phyloP scores from a whole-genome alignment of 2,797 vertebrate genomes.

The Nannoperca obscura region DNA sequence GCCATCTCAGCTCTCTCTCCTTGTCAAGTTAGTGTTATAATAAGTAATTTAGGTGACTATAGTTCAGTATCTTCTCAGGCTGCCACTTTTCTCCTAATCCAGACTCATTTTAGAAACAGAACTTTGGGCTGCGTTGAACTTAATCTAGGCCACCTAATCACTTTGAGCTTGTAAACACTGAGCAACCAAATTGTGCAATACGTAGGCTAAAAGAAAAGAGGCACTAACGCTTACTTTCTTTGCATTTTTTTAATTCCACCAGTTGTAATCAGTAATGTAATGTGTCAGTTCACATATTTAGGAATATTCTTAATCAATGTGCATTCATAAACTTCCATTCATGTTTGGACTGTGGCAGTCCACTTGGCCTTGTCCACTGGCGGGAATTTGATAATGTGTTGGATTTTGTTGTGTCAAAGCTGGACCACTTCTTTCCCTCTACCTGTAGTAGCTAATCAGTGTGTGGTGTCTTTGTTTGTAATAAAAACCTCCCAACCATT shows the following conservation, averaged over 20 bases:
- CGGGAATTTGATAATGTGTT: not conserved
- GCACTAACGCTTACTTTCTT: not conserved
- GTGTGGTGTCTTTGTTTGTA: slow-evolving; percentile 20
- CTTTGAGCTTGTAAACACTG: not conserved
- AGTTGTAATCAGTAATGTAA: not conserved
- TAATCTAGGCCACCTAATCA: not conserved
- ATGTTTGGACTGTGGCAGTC: not conserved
- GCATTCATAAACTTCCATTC: not conserved
- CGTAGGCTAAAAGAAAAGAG: too few species aligned
- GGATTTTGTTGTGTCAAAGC: not conserved
- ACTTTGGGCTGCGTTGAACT: slow-evolving; percentile 2
- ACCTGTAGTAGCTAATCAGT: not conserved
- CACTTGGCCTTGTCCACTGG: not conserved
- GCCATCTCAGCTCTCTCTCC: slow-evolving; percentile 38
- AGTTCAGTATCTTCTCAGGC: slow-evolving; percentile 33
- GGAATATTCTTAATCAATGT: not conserved
- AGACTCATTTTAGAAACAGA: slow-evolving; percentile 21
- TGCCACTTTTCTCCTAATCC: not conserved
- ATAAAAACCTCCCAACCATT: slow-evolving; percentile 7
- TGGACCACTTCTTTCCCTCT: not conserved
- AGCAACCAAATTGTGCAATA: not conserved
- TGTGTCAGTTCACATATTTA: not conserved
- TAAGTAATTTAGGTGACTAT: slow-evolving; percentile 60
- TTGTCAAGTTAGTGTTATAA: slow-evolving; percentile 58
- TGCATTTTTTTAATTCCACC: not conserved